Evolutionary conservation across 2,888 invertebrate genomes (phyloP), one percentile per base, ranked within the genome.

Genomic region (Ischnus inquisitorius): DNA sequence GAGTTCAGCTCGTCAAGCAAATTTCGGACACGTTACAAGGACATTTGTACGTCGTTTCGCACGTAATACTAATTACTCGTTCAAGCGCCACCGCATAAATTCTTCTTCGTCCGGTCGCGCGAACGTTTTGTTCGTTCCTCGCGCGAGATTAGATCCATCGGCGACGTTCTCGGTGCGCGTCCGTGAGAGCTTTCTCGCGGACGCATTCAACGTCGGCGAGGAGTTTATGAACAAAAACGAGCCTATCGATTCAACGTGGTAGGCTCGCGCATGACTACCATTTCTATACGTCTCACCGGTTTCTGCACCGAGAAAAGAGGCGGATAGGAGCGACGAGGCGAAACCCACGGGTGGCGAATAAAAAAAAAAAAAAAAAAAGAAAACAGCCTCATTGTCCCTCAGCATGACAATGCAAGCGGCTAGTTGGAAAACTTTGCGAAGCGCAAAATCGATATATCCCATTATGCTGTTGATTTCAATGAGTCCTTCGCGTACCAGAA

Each of bases 371-470:
- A 43, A 14, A n/a, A 51, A 28, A 14, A 54, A 34, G 43, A 67
- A 67, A 57, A 68, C 57, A 48, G 54, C 14, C 41, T 46, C 76
- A 69, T 76, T 76, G 69, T 81, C 25, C 16, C 14, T 34, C 51
- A 16, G n/a, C n/a, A 19, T 28, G 43, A 81, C 80, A 81, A 81
- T 69, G 69, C 28, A 19, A 60, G 25, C 51, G 39, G 5, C 80
- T 62, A 62, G 34, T 51, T 57, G 51, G 54, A 57, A 75, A 81
- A 81, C 64, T 81, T 76, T 81, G 16, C 51, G 10, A 8, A 16
- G 34, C 25, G 39, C 34, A 75, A 62, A 81, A 81, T 76, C 75
- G 41, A 81, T 81, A 54, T 43, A 64, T 1, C 8, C 80, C 80
- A 64, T 81, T 76, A 60, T 74, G 22, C 16, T 10, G 28, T 41